These are phyloP conservation scores for Drosophila pectinifera DNA, from an alignment of 1,140 invertebrate genomes.

Conservation along the genomic window DNA sequence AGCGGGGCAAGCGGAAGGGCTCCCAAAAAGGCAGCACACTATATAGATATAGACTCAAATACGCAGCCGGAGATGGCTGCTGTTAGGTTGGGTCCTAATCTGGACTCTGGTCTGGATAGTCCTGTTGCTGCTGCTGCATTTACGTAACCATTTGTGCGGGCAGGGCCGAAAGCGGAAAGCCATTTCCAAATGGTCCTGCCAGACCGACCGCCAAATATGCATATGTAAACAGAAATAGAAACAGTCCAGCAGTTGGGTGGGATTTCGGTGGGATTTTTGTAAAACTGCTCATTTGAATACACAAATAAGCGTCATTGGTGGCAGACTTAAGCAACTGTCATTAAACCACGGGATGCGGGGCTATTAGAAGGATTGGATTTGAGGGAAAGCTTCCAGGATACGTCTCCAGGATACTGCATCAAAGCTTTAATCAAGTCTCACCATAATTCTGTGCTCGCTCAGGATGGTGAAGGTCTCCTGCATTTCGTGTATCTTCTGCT, in stretches of 20 bases:
- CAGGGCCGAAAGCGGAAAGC: slow-evolving; percentile 64
- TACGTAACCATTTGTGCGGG: slow-evolving; percentile 65
- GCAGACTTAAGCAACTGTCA: slow-evolving; percentile 57
- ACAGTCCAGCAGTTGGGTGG: slow-evolving; percentile 23
- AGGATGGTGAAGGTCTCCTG: slow-evolving; percentile 88
- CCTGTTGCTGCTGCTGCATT: slow-evolving; percentile 41
- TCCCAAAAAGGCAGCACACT: slow-evolving; percentile 54
- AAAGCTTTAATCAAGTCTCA: slow-evolving; percentile 57
- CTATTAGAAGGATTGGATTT: slow-evolving; percentile 36
- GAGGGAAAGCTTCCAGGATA: slow-evolving; percentile 1
- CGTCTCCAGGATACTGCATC: not conserved
- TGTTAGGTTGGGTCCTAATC: slow-evolving; percentile 30
- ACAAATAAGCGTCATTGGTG: slow-evolving; percentile 64
- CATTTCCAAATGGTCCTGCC: slow-evolving; percentile 69
- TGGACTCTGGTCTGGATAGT: slow-evolving; percentile 32
- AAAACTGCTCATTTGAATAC: slow-evolving; percentile 84
- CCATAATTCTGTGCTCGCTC: slow-evolving; percentile 86
- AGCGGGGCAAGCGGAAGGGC: slow-evolving; percentile 20
- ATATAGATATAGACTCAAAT: slow-evolving; percentile 27
- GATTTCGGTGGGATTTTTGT: slow-evolving; percentile 67
- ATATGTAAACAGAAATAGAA: slow-evolving; percentile 79
- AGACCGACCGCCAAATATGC: slow-evolving; percentile 69
- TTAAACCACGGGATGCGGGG: slow-evolving; percentile 45
- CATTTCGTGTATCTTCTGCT: slow-evolving; percentile 89
- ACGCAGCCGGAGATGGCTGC: slow-evolving; percentile 12